A percentile compares a stretch with the other conserved stretches of the same genome.
These are phyloP conservation scores for Epinephelus coioides DNA, from an alignment of 2,797 vertebrate genomes.

Conservation along the genomic window DNA sequence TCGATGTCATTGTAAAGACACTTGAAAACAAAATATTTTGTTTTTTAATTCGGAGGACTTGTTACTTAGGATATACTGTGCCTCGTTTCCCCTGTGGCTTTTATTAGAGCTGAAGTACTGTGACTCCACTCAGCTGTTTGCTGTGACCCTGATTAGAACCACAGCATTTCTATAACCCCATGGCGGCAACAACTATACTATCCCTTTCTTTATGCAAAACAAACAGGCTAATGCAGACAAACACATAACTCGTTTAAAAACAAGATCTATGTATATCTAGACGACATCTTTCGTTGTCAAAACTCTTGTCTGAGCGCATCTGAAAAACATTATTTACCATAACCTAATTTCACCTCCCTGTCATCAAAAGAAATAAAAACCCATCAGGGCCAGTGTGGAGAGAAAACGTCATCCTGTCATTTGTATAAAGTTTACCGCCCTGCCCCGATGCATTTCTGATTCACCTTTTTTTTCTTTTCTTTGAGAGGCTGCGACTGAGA, in stretches of 20 bases:
- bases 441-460: conserved; percentile 6
- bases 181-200: too few relatives aligned
- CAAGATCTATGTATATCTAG: not conserved
- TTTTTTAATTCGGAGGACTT: not conserved
- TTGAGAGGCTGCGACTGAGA: conserved; percentile 45
- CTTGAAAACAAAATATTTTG: too few relatives aligned
- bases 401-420: conserved; percentile 38
- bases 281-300: conserved; percentile 8
- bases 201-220: not conserved
- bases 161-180: not conserved
- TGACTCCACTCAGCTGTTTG: not conserved
- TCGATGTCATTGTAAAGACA: too few relatives aligned
- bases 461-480: conserved; percentile 35
- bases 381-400: conserved; percentile 21
- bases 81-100: not conserved
- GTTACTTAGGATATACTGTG: not conserved
- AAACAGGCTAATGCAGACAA: not conserved
- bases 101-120: not conserved
- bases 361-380: conserved; percentile 18
- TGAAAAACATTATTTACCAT: conserved; percentile 23
- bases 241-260: not conserved
- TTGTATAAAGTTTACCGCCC: conserved; percentile 31
- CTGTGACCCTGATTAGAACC: not conserved
- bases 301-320: not conserved
- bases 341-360: conserved; percentile 39